Evolutionary conservation across 1,140 invertebrate species (phyloP).

Genomic region (Lanistes nyassanus): DNA sequence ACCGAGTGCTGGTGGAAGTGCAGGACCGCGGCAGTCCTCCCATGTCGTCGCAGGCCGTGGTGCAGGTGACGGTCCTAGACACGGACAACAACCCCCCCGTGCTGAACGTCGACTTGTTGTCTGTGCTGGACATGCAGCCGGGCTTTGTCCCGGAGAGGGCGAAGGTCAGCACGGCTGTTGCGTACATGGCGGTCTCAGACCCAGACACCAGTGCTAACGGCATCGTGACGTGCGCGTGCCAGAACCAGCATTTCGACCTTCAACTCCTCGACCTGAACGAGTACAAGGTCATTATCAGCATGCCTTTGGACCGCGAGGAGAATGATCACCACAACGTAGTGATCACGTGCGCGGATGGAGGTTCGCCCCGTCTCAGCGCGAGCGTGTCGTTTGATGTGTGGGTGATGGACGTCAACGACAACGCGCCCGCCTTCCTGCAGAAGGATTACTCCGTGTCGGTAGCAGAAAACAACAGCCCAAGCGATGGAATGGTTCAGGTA

Average conservation of each 20-base stretch:
- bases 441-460: constrained; percentile 31
- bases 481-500: constrained; percentile 35
- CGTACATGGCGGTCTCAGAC: constrained; percentile 49
- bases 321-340: constrained; percentile 35
- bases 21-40: constrained; percentile 67
- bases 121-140: constrained; percentile 44
- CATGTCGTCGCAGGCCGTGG: constrained; percentile 71
- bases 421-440: constrained; percentile 40
- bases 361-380: constrained; percentile 40
- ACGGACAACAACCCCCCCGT: constrained; percentile 92
- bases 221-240: constrained; percentile 44
- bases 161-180: constrained; percentile 48
- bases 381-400: constrained; percentile 40
- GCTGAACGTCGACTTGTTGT: constrained; percentile 74
- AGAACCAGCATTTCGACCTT: constrained; percentile 40
- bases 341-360: constrained; percentile 48
- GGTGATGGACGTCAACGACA: constrained; percentile 55
- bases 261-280: constrained; percentile 43
- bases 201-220: constrained; percentile 53
- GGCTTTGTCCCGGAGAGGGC: constrained; percentile 45
- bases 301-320: constrained; percentile 42
- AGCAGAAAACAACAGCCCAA: constrained; percentile 31
- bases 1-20: constrained; percentile 69
- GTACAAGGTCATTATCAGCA: constrained; percentile 48
- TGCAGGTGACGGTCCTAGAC: constrained; percentile 78